Percentiles rank a stretch among this genome's conserved stretches.
These are phyloP conservation scores for Falco novaeseelandiae DNA, from an alignment of 2,797 vertebrate genomes.

Conservation along the genomic window DNA sequence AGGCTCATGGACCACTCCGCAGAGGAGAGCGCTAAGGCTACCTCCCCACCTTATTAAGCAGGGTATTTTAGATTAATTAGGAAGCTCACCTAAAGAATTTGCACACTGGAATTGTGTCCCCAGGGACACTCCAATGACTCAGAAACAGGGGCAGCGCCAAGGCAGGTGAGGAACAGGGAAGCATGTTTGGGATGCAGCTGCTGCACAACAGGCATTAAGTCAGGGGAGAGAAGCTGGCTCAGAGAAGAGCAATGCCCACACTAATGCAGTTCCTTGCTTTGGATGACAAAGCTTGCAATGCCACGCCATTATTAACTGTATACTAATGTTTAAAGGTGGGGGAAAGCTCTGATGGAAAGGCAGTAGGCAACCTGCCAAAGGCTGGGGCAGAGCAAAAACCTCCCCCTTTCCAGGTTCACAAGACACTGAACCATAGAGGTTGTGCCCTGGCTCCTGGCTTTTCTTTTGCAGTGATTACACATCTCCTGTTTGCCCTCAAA, in stretches of 20 bases:
- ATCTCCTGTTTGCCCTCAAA: not conserved
- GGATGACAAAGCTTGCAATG: no score
- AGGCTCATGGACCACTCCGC: not conserved
- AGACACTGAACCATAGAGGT: rapidly evolving
- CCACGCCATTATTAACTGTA: rapidly evolving
- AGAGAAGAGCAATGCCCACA: not conserved
- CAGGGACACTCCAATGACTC: not conserved
- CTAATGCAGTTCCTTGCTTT: not conserved
- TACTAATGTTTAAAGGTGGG: not conserved
- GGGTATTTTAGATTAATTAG: not conserved
- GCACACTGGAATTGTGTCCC: not conserved
- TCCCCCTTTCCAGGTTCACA: not conserved
- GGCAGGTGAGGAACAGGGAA: not conserved
- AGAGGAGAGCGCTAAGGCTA: not conserved
- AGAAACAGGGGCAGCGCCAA: rapidly evolving
- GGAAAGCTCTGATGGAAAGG: not conserved
- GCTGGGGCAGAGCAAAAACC: not conserved
- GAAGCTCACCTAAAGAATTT: not conserved
- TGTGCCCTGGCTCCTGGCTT: rapidly evolving
- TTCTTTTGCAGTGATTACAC: rapidly evolving
- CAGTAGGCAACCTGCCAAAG: not conserved
- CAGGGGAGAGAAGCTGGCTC: not conserved
- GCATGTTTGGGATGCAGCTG: rapidly evolving
- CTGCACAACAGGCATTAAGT: rapidly evolving
- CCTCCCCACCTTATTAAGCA: not conserved